A percentile compares a stretch with the other conserved stretches of the same genome.
phyloP scores from a whole-genome alignment of 2,797 vertebrate genomes.

The Cirrhinus mrigala region DNA sequence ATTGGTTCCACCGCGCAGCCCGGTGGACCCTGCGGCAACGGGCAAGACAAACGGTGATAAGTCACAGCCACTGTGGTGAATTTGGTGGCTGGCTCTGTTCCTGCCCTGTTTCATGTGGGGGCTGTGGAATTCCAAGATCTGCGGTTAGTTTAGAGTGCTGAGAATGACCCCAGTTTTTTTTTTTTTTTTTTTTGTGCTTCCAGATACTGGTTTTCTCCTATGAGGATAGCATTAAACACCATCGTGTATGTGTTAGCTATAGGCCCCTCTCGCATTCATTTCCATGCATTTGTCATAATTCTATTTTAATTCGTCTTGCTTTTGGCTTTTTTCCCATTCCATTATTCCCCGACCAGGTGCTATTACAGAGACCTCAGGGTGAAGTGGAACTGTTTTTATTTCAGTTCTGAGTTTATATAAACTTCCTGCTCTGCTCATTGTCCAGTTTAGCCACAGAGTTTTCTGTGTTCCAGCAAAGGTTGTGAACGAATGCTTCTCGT shows the following conservation, averaged over 20 bases:
- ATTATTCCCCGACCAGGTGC: conserved; percentile 62
- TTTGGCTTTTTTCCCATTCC: conserved; percentile 50
- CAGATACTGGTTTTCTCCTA: conserved; percentile 58
- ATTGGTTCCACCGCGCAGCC: conserved; percentile 59
- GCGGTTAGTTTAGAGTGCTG: conserved; percentile 64
- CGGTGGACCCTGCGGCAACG: conserved; percentile 63
- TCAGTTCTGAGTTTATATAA: conserved; percentile 57
- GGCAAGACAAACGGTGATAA: conserved; percentile 71
- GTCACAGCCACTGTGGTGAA: conserved; percentile 70
- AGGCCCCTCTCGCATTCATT: conserved; percentile 34
- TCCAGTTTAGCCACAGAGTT: conserved; percentile 42
- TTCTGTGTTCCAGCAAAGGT: conserved; percentile 1
- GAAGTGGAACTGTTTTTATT: conserved; percentile 55
- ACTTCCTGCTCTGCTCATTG: conserved; percentile 40
- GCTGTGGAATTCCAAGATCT: conserved; percentile 67
- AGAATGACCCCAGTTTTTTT: conserved; percentile 58
- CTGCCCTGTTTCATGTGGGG: conserved; percentile 68
- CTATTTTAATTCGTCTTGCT: conserved; percentile 52
- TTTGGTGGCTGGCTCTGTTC: conserved; percentile 66
- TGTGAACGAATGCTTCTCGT: not conserved
- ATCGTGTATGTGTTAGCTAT: conserved; percentile 56
- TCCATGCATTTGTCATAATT: conserved; percentile 34
- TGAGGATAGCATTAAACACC: conserved; percentile 50
- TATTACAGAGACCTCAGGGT: conserved; percentile 27
- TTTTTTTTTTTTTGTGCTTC: conserved; percentile 32